A percentile compares a stretch with the other conserved stretches of the same genome.
phyloP scores from a whole-genome alignment of 2,113 vertebrate genomes.

The Campylorhamphus procurvoides region DNA sequence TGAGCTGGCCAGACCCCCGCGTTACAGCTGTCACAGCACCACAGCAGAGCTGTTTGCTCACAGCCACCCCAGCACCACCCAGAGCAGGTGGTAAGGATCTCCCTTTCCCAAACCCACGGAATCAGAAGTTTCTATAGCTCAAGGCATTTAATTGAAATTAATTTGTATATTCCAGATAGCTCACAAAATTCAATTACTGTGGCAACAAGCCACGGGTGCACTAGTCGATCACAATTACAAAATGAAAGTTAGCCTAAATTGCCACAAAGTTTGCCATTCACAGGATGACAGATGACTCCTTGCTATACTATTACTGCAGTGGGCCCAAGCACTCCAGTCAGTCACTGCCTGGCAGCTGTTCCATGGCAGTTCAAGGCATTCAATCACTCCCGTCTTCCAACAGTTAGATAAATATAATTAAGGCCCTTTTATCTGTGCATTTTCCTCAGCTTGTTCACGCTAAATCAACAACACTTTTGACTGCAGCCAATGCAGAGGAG shows the following conservation, averaged over 20 bases:
- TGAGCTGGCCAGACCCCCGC: not conserved
- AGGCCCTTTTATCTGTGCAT: not conserved
- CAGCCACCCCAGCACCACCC: not conserved
- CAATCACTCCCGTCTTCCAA: not conserved
- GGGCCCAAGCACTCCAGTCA: not conserved
- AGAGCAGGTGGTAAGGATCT: rapidly evolving
- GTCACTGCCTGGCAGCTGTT: not conserved
- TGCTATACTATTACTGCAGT: not conserved
- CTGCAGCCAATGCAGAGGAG: not conserved
- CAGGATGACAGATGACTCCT: not conserved
- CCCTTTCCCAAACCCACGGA: not conserved
- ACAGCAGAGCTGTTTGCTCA: rapidly evolving
- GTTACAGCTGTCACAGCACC: not conserved
- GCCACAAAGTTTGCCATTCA: not conserved
- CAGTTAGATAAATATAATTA: not conserved
- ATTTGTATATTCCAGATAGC: not conserved
- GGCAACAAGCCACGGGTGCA: not conserved
- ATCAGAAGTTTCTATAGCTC: not conserved
- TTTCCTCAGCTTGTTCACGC: not conserved
- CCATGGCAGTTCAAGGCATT: not conserved
- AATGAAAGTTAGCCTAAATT: not conserved
- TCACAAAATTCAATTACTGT: not conserved
- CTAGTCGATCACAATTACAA: not conserved
- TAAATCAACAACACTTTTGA: not conserved
- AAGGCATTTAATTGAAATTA: not conserved